phyloP scores from a whole-genome alignment of 2,888 invertebrate genomes.

The Tribolium freemani region DNA sequence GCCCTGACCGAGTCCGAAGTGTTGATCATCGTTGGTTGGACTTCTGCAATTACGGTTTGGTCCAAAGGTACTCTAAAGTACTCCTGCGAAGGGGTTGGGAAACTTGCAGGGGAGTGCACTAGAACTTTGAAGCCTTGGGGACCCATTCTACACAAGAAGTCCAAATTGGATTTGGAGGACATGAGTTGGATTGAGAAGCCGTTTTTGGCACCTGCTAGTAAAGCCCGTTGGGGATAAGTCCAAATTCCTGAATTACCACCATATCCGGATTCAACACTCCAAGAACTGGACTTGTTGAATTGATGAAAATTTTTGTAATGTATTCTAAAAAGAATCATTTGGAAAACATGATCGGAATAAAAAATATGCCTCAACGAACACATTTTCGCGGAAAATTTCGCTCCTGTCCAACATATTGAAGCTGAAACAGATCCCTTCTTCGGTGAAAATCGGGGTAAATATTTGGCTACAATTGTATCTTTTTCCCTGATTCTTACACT shows the following conservation, averaged over 20 bases:
- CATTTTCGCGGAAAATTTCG: conserved; percentile 31
- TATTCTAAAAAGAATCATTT: no score
- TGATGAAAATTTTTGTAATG: conserved; percentile 41
- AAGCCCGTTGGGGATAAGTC: conserved; percentile 77
- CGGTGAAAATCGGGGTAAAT: conserved; percentile 42
- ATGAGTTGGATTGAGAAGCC: conserved; percentile 6
- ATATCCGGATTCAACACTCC: conserved; percentile 78
- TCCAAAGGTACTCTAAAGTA: conserved; percentile 40
- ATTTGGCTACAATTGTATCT: conserved; percentile 27
- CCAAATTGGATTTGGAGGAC: not conserved
- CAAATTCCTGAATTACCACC: conserved; percentile 68
- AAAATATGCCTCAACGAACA: no score
- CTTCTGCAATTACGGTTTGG: not conserved
- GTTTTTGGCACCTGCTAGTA: conserved; percentile 72
- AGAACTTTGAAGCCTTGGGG: conserved; percentile 3
- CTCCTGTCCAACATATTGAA: conserved; percentile 44
- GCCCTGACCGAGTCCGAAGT: conserved; percentile 6
- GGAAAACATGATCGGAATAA: no score
- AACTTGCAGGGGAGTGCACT: not conserved
- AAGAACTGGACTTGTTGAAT: conserved; percentile 56
- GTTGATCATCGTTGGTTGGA: conserved; percentile 13
- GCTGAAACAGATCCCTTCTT: conserved; percentile 45
- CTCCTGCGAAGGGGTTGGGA: conserved; percentile 23
- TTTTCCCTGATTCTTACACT: conserved; percentile 41
- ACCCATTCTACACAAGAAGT: not conserved